Percentiles rank a stretch among this genome's conserved stretches.
These are phyloP conservation scores for Drymonia ruficornis DNA, from an alignment of 2,888 invertebrate species.

Conservation along the genomic window DNA sequence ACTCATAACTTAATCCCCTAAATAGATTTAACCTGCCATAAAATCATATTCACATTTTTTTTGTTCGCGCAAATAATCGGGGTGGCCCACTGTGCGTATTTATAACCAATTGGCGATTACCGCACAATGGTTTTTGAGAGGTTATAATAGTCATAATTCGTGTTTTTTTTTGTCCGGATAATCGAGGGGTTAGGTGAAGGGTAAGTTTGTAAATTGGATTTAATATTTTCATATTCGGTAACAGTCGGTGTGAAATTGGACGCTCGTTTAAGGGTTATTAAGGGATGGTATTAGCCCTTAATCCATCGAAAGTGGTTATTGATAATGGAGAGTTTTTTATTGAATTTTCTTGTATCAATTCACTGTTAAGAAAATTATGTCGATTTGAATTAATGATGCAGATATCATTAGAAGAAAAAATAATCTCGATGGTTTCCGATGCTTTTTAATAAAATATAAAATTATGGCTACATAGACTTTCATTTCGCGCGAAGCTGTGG, in stretches of 20 bases:
- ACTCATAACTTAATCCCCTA: conserved; percentile 83
- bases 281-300: conserved; percentile 71
- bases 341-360: conserved; percentile 31
- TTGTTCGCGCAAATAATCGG: conserved; percentile 68
- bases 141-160: conserved; percentile 81
- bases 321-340: conserved; percentile 45
- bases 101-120: conserved; percentile 73
- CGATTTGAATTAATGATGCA: not conserved
- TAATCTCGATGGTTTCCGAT: too few species aligned
- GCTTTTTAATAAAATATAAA: too few species aligned
- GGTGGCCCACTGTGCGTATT: conserved; percentile 69
- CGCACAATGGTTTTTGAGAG: conserved; percentile 71
- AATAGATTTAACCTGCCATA: conserved; percentile 84
- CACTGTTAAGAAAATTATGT: not conserved
- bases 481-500: too few species aligned
- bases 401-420: too few species aligned
- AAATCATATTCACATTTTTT: conserved; percentile 79
- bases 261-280: conserved; percentile 72
- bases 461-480: too few species aligned
- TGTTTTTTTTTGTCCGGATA: conserved; percentile 72
- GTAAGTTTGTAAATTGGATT: conserved; percentile 80
- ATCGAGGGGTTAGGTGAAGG: conserved; percentile 70
- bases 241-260: conserved; percentile 83
- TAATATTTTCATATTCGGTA: conserved; percentile 81
- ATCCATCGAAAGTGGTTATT: conserved; percentile 53